Percentiles rank a stretch among this genome's conserved stretches.
phyloP scores from a whole-genome alignment of 2,888 invertebrate genomes.

The Myathropa florea region DNA sequence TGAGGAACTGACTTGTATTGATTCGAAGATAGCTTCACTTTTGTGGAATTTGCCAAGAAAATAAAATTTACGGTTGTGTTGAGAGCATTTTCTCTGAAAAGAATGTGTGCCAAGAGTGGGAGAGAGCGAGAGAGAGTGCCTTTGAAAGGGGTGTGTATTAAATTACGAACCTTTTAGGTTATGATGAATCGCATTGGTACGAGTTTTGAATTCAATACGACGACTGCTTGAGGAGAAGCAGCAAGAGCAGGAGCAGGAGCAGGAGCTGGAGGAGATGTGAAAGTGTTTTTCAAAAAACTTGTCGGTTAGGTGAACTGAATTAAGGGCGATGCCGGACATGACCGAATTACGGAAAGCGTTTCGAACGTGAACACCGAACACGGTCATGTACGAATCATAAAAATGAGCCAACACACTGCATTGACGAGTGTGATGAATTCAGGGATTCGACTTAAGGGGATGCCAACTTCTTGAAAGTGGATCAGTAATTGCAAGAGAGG shows the following conservation, averaged over 20 bases:
- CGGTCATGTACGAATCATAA: background rate
- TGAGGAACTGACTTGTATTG: slow-evolving; percentile 51
- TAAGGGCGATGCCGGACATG: background rate
- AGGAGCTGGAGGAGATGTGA: background rate
- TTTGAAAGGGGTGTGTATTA: slow-evolving; percentile 30
- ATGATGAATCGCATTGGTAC: slow-evolving; percentile 69
- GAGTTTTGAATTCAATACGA: slow-evolving; percentile 60
- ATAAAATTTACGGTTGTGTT: slow-evolving; percentile 61
- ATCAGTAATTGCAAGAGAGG: background rate
- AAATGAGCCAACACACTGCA: background rate
- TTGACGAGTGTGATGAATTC: background rate
- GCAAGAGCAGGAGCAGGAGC: background rate
- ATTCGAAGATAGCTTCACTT: slow-evolving; percentile 45
- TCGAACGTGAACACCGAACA: background rate
- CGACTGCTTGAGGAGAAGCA: background rate
- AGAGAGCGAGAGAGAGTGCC: background rate
- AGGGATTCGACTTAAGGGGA: background rate
- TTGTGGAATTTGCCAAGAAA: slow-evolving; percentile 54
- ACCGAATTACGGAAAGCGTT: background rate
- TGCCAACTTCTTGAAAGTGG: background rate
- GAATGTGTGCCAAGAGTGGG: background rate
- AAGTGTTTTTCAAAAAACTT: background rate
- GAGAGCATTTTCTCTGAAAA: slow-evolving; percentile 1
- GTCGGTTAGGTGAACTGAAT: background rate
- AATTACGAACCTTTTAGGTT: slow-evolving; percentile 68